A percentile compares a stretch with the other conserved stretches of the same genome.
phyloP scores from a whole-genome alignment of 2,888 invertebrate species.

The Acronicta psi region DNA sequence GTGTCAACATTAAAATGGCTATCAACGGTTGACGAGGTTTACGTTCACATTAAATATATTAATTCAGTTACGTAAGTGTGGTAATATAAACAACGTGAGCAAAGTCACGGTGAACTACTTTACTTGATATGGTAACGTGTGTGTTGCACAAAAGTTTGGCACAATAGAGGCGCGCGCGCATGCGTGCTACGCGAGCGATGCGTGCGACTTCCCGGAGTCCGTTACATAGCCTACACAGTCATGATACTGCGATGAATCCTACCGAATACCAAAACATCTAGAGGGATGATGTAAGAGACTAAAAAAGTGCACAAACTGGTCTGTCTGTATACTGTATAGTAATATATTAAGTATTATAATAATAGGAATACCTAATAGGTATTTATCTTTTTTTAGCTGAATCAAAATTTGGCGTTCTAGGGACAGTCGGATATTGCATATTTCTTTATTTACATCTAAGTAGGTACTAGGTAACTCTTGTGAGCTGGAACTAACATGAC shows the following conservation, averaged over 20 bases:
- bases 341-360: neutral
- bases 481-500: too few species aligned
- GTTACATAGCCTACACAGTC: neutral
- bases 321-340: neutral
- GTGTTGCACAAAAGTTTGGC: slow-evolving; percentile 25
- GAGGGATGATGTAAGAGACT: slow-evolving; percentile 11
- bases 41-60: slow-evolving; percentile 6
- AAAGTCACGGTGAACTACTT: slow-evolving; percentile 51
- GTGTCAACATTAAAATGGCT: neutral
- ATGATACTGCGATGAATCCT: slow-evolving; percentile 6
- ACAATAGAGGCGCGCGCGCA: slow-evolving; percentile 18
- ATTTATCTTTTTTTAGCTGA: too few species aligned
- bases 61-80: slow-evolving; percentile 33
- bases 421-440: too few species aligned
- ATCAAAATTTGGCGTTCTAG: too few species aligned
- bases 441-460: too few species aligned
- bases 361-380: too few species aligned
- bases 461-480: too few species aligned
- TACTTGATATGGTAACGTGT: slow-evolving; percentile 10
- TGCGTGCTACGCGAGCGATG: slow-evolving; percentile 9
- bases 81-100: slow-evolving; percentile 26
- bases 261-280: neutral
- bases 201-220: slow-evolving; percentile 10
- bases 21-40: neutral
- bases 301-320: neutral